Evolutionary conservation across 2,797 vertebrate genomes (phyloP).

Genomic region (Anableps anableps): DNA sequence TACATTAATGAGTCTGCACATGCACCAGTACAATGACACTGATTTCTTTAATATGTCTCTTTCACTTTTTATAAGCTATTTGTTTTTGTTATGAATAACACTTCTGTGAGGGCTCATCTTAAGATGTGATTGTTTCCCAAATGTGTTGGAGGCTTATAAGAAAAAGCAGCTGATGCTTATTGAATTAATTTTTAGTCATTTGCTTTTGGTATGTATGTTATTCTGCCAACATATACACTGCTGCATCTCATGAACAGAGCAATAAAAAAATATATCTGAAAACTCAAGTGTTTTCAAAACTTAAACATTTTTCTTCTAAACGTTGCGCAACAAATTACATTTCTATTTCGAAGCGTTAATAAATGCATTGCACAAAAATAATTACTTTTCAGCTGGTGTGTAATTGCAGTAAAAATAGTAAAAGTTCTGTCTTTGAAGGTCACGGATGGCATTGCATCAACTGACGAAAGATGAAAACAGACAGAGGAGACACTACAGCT

Average conservation of each 20-base stretch:
- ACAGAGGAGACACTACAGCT: slow-evolving; percentile 56
- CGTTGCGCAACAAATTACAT: slow-evolving; percentile 15
- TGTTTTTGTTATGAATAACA: background rate
- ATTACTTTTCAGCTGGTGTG: background rate
- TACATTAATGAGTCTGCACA: background rate
- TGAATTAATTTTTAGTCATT: background rate
- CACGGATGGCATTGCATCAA: slow-evolving; percentile 53
- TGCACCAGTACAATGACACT: background rate
- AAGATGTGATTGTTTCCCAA: background rate
- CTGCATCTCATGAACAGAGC: slow-evolving; percentile 9
- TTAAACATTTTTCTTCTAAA: slow-evolving; percentile 5
- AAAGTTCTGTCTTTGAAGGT: slow-evolving; percentile 58
- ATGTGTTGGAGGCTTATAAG: background rate
- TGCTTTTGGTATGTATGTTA: slow-evolving; percentile 13
- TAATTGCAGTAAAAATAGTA: slow-evolving; percentile 3
- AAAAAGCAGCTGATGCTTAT: background rate
- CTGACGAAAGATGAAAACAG: slow-evolving; percentile 46
- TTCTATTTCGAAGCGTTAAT: too few relatives aligned
- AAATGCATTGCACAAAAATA: slow-evolving; percentile 5
- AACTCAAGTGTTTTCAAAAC: slow-evolving; percentile 18
- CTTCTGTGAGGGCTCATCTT: background rate
- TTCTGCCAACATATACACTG: background rate
- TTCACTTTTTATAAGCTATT: background rate
- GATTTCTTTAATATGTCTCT: background rate
- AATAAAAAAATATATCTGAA: slow-evolving; percentile 3